Evolutionary conservation across 2,888 invertebrate species (phyloP).

Genomic region (Steinernema carpocapsae): DNA sequence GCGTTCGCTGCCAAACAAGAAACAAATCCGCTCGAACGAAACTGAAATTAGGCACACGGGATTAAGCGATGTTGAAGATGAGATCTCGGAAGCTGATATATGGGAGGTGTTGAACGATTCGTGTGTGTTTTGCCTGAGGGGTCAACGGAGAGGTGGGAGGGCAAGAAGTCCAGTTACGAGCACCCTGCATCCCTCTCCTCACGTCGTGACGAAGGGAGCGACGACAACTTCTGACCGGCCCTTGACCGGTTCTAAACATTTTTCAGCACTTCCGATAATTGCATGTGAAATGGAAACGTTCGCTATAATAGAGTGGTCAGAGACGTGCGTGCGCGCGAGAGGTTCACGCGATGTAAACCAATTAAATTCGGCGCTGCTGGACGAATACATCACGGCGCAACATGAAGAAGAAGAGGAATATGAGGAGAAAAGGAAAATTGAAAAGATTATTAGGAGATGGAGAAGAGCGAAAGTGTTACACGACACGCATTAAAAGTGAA

Average conservation of each 20-base stretch:
- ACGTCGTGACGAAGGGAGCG: too few relatives aligned
- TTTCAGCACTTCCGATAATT: conserved; percentile 19
- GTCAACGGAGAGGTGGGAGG: neutral
- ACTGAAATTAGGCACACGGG: conserved; percentile 32
- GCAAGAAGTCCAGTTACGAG: neutral
- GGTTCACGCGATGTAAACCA: neutral
- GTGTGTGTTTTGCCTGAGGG: neutral
- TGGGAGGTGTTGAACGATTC: neutral
- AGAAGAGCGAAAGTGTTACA: conserved; percentile 29
- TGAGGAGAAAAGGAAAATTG: neutral
- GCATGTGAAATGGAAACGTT: conserved; percentile 31
- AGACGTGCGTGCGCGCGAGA: neutral
- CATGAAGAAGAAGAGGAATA: neutral
- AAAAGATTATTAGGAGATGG: too few relatives aligned
- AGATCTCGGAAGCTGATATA: conserved; percentile 26
- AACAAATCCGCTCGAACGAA: conserved; percentile 31
- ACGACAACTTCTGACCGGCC: conserved; percentile 10
- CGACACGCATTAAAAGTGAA: conserved; percentile 10
- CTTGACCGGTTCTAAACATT: neutral
- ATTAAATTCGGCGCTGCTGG: neutral
- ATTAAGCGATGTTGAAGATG: conserved; percentile 23
- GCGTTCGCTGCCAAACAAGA: conserved; percentile 25
- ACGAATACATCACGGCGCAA: neutral
- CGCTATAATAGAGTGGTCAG: conserved; percentile 13
- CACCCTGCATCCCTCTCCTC: neutral